Evolutionary conservation across 2,888 invertebrate species (phyloP), one percentile per base, ranked within the genome.

Genomic region (Thumatha senex): DNA sequence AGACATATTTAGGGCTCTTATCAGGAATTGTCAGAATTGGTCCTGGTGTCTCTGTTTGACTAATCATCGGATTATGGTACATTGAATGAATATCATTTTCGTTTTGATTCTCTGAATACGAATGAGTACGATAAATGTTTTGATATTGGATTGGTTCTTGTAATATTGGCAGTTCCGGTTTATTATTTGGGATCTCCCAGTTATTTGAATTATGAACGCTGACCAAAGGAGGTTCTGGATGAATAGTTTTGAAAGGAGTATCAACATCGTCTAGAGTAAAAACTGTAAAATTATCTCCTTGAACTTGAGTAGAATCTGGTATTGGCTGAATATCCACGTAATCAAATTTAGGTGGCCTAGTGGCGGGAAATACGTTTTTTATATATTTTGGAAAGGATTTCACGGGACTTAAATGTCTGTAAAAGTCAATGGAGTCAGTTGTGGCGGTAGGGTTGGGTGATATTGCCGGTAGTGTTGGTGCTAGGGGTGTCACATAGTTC

Each of bases 401-500:
- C 0, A 78, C 68, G n/a, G 82, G 78, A 48, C 54, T 75, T 3
- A 79, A 58, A 42, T 80, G 74, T 68, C 72, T 76, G 54, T 78
- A 80, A 52, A 77, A 77, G 56, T 84, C 76, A 30, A 68, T 58
- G 10, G 80, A 63, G 51, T 84, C 74, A 29, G 82, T 85, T 2
- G 78, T 69, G 14, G 64, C 60, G 46, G 81, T 74, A 41, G 70
- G 71, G 8, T 76, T 71, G 43, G 78, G 63, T 46, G 70, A 59
- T 33, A 61, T 57, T 40, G 74, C 71, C 11, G 79, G 58, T 54
- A 62, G 14, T 34, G 70, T 58, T 18, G 80, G 76, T 54, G 77
- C 59, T 40, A 81, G 58, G 48, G 84, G 82, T 52, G 86, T 88
- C 64, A 84, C 83, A 73, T 79, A 84, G 65, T 79, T 83, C 56